phyloP scores from a whole-genome alignment of 1,140 invertebrate species.

The Dreissena polymorpha region DNA sequence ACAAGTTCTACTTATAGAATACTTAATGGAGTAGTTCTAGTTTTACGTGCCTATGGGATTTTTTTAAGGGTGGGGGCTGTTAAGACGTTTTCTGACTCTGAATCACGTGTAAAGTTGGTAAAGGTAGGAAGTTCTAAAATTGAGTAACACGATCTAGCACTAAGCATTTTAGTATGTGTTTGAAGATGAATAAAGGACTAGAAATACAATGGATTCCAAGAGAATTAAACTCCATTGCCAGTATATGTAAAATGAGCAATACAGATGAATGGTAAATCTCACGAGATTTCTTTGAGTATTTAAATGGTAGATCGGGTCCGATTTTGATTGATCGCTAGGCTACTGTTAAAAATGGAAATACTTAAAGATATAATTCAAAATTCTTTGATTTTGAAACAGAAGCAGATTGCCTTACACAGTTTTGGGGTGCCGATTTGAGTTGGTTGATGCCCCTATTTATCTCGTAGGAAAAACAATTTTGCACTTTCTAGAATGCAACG shows the following conservation, averaged over 20 bases:
- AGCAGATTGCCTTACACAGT: neutral
- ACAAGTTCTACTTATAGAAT: slow-evolving; percentile 5
- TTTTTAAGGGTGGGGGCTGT: neutral
- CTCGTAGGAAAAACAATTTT: no score
- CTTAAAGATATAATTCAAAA: neutral
- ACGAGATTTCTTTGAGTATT: slow-evolving; percentile 6
- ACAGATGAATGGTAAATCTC: neutral
- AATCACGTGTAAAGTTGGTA: neutral
- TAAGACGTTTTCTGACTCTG: slow-evolving; percentile 17
- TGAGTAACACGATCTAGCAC: neutral
- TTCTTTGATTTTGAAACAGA: neutral
- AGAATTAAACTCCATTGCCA: slow-evolving; percentile 18
- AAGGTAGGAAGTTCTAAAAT: slow-evolving; percentile 7
- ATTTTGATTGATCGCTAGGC: neutral
- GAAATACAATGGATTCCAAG: slow-evolving; percentile 17
- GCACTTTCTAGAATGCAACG: no score
- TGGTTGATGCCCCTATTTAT: no score
- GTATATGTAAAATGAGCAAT: neutral
- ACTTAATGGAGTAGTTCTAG: neutral
- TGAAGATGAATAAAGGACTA: neutral
- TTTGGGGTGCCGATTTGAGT: no score
- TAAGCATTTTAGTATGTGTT: slow-evolving; percentile 10
- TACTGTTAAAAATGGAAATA: neutral
- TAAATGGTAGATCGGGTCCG: neutral
- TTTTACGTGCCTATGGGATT: neutral